Evolutionary conservation across 1,140 invertebrate species (phyloP), one percentile per base, ranked within the genome.

Genomic region (Drosophila mauritiana): DNA sequence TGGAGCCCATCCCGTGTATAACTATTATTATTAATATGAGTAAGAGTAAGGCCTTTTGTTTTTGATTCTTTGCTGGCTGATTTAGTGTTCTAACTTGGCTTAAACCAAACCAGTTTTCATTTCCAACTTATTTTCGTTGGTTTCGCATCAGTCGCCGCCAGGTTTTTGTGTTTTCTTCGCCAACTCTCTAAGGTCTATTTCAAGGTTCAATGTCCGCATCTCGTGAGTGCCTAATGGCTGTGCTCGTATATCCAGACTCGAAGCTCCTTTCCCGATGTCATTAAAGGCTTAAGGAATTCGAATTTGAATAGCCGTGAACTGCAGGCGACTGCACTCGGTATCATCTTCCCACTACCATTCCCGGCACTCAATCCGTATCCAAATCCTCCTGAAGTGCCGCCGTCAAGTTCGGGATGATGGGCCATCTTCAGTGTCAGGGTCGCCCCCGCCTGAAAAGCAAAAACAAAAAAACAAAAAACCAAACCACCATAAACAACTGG

Each of bases 61-160:
- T 46, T 67, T 46, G 27, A 7, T 37, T 61, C 13, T 40, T 34
- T 25, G 13, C 17, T 42, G 65, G 51, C 58, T 77, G 80, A 85
- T 80, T 84, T 79, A 88, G 40, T 58, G 83, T 83, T 88, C 83
- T 86, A 81, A 86, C 78, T 84, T 85, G 68, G 78, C 81, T 70
- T 79, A 88, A 86, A 79, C 70, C 83, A 86, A 86, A 86, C 83
- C 83, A 86, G 83, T 86, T 86, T 86, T 72, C 83, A 86, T 88
- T 88, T 88, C 75, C 78, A 82, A 79, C 78, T 88, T 86, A 82
- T 76, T 88, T 79, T 86, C 65, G 83, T 88, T 82, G 64, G 83
- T 76, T 88, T 86, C 78, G 70, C 82, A 81, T 81, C 59, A 31
- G 54, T 59, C 46, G 77, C 48, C 54, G 57, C 31, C 31, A 31